Evolutionary conservation across 2,113 vertebrate species (phyloP).

Genomic region (Ailuropoda melanoleuca): DNA sequence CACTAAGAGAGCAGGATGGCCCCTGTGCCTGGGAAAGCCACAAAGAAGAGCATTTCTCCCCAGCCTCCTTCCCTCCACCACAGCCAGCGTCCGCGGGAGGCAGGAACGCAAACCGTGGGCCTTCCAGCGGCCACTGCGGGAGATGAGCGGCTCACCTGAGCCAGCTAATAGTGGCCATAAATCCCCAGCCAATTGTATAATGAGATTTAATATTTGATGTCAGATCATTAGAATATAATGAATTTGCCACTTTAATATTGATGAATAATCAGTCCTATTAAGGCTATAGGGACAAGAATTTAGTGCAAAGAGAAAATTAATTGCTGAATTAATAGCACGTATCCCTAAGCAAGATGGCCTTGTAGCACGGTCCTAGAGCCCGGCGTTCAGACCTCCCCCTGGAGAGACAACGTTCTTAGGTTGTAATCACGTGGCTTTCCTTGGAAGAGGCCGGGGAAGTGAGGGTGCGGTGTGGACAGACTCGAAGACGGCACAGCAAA

Average conservation of each 20-base stretch:
- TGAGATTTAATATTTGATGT: constrained; percentile 75
- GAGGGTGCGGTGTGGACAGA: fast-evolving
- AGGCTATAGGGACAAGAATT: background rate
- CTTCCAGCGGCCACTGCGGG: fast-evolving
- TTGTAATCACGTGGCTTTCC: fast-evolving
- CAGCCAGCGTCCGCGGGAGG: fast-evolving
- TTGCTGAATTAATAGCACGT: background rate
- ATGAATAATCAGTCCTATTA: constrained; percentile 57
- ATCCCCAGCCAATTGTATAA: constrained; percentile 37
- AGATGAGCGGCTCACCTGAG: background rate
- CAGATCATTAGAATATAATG: constrained; percentile 67
- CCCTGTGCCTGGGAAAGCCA: fast-evolving
- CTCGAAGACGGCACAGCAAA: fast-evolving
- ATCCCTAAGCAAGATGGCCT: background rate
- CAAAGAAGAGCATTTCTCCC: fast-evolving
- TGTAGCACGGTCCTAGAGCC: fast-evolving
- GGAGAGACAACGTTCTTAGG: fast-evolving
- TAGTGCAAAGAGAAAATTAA: constrained; percentile 40
- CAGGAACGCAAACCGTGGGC: fast-evolving
- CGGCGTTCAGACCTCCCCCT: fast-evolving
- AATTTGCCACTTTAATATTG: constrained; percentile 63
- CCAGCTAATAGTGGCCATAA: background rate
- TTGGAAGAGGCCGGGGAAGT: fast-evolving
- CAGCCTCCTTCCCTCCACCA: fast-evolving
- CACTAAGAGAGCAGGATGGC: fast-evolving